Evolutionary conservation across 2,888 invertebrate species (phyloP), one percentile per base, ranked within the genome.

Genomic region (Aphidius colemani): DNA sequence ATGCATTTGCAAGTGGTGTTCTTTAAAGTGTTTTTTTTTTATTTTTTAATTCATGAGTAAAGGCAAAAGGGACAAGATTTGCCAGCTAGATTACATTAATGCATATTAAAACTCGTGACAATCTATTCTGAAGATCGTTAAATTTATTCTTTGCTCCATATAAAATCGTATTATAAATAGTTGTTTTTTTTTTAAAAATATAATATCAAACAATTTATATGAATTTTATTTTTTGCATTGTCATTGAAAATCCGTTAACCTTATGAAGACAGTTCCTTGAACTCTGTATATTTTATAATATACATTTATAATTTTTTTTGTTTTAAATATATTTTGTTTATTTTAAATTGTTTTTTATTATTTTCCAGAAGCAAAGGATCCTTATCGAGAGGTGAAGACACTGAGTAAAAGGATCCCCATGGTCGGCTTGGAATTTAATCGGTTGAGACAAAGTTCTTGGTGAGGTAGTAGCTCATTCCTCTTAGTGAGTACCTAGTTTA

Each of bases 371-470:
- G 8, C 41, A 13, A 44, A 8, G 55, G 55, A 55, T 55, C 55
- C 55, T 55, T 55, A 55, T 55, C 55, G 55, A 41, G 61, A 61
- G 57, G 51, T 53, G 45, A 41, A 50, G 49, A 56, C 50, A 55
- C 55, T 40, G 60, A 60, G 56, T 41, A 60, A 30, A 39, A 49
- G 50, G 59, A 50, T 44, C 48, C 41, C 51, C 49, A 43, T 56
- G 57, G 41, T 53, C 58, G 57, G 13, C 45, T 53, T 18, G 63
- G 61, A 63, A 63, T 63, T 55, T 60, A 53, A 66, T 64, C 61
- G 64, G 53, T 58, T 55, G 59, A 59, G 63, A 59, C 63, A 59
- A 59, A 63, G 63, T 63, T 51, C 51, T 62, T 49, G 55, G 55
- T 48, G 56, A 62, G 61, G 61, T 48, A 55, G 61, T 55, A 56